A percentile compares a stretch with the other conserved stretches of the same genome.
phyloP scores from a whole-genome alignment of 2,888 invertebrate species.

The Microctonus aethiopoides region DNA sequence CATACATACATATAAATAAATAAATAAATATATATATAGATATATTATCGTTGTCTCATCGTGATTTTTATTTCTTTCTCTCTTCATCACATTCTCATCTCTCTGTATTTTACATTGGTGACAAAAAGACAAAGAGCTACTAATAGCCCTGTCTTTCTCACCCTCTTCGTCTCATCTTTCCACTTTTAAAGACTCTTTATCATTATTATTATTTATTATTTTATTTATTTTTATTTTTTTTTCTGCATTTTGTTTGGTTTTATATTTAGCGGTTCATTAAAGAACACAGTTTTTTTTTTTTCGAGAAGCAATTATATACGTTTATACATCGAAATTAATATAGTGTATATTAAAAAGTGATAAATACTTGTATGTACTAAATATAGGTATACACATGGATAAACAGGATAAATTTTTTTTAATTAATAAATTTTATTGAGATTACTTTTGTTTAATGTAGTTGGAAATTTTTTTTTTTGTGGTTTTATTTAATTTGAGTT shows the following conservation, averaged over 20 bases:
- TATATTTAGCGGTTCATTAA: constrained; percentile 15
- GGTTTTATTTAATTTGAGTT: too few relatives aligned
- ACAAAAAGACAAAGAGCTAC: constrained; percentile 35
- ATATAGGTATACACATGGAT: not conserved
- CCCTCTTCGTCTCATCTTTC: constrained; percentile 8
- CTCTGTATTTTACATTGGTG: constrained; percentile 37
- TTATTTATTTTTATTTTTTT: not conserved
- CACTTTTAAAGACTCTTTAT: constrained; percentile 14
- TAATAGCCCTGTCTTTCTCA: constrained; percentile 37
- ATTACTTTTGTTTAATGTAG: too few relatives aligned
- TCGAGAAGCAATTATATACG: not conserved
- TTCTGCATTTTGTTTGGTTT: not conserved
- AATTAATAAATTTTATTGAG: too few relatives aligned
- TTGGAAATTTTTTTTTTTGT: too few relatives aligned
- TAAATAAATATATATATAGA: not conserved
- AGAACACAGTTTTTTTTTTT: constrained; percentile 20
- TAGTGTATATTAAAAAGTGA: not conserved
- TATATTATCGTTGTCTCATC: not conserved
- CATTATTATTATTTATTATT: not conserved
- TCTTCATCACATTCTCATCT: constrained; percentile 26
- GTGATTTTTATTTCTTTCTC: constrained; percentile 8
- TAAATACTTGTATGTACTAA: not conserved
- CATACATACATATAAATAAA: constrained; percentile 35
- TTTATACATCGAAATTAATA: not conserved
- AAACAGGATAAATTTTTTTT: too few relatives aligned